These are phyloP conservation scores for Temnopleurus reevesii DNA, from an alignment of 53 echinoderm and acorn worm species.

Conservation along the genomic window DNA sequence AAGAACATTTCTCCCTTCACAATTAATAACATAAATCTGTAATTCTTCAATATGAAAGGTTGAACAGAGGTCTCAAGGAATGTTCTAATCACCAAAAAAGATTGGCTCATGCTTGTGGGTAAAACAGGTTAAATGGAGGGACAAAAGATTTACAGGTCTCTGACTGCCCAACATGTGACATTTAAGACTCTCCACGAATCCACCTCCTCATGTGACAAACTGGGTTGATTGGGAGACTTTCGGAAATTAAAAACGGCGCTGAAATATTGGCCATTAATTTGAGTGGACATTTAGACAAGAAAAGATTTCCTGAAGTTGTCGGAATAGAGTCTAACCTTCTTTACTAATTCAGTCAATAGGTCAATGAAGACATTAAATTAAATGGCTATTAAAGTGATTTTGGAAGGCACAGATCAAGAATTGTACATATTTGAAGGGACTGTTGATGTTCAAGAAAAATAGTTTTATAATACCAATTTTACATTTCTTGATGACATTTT, in stretches of 20 bases:
- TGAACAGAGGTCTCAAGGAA: no score
- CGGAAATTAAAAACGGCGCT: slow-evolving; percentile 9
- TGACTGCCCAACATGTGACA: not conserved
- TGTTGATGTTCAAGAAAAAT: no score
- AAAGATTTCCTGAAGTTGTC: not conserved
- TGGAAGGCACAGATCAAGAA: no score
- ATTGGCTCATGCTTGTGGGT: not conserved
- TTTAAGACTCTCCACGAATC: not conserved
- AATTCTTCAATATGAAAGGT: no score
- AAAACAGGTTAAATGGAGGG: not conserved
- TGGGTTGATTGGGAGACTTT: slow-evolving; percentile 6
- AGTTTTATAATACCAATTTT: no score
- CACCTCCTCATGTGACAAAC: not conserved
- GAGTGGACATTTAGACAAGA: not conserved
- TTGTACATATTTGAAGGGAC: no score
- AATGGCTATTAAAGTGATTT: no score
- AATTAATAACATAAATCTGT: no score
- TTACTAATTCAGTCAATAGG: not conserved
- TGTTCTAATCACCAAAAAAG: no score
- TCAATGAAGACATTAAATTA: not conserved
- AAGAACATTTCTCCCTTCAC: no score
- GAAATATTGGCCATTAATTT: slow-evolving; percentile 8
- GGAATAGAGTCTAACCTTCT: not conserved
- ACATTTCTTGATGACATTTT: no score
- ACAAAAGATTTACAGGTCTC: not conserved